A percentile compares a stretch with the other conserved stretches of the same genome.
phyloP scores from a whole-genome alignment of 2,113 vertebrate genomes.

The Australoheros scitulus region DNA sequence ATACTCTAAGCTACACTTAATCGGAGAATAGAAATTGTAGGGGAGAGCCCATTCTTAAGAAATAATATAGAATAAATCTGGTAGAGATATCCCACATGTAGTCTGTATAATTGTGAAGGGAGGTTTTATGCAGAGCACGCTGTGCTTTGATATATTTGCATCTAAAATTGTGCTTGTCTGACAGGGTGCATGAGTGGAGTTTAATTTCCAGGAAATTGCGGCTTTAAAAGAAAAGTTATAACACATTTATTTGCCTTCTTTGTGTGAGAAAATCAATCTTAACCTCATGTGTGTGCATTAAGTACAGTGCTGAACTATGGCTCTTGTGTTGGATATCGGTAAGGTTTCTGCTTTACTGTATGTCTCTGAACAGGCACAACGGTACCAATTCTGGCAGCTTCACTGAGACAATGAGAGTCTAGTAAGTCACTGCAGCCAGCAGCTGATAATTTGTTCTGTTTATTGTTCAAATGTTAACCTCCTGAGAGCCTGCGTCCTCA shows the following conservation, averaged over 20 bases:
- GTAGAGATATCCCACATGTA: neutral
- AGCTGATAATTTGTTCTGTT: neutral
- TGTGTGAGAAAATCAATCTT: conserved; percentile 10
- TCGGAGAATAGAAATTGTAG: neutral
- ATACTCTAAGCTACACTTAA: neutral
- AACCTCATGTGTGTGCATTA: conserved; percentile 13
- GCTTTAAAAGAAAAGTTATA: neutral
- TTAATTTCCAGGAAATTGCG: neutral
- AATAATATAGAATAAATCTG: conserved; percentile 16
- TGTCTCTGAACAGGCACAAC: neutral
- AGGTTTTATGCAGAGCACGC: conserved; percentile 13
- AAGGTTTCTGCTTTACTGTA: neutral
- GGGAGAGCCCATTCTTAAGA: neutral
- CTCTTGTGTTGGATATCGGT: neutral
- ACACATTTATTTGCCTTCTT: neutral
- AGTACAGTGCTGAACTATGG: neutral
- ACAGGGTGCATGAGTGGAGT: neutral
- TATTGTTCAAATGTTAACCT: neutral
- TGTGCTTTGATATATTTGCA: conserved; percentile 28
- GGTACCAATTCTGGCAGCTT: neutral
- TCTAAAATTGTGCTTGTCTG: neutral
- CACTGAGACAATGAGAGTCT: neutral
- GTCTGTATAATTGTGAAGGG: neutral
- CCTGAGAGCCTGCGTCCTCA: no score
- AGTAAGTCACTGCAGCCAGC: neutral